Evolutionary conservation across 2,888 invertebrate species (phyloP), one percentile per base, ranked within the genome.

Genomic region (Mongoloraphidia duomilia): DNA sequence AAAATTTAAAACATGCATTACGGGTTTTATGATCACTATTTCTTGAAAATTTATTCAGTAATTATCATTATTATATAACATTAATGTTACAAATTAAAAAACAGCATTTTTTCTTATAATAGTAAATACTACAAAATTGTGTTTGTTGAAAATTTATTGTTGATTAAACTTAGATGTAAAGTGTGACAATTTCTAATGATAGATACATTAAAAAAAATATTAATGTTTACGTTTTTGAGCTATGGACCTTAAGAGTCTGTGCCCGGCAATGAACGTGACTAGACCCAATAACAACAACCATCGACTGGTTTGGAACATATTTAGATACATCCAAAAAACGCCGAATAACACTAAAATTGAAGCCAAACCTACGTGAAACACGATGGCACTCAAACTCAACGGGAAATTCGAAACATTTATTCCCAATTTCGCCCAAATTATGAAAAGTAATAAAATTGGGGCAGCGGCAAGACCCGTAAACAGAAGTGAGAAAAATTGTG

Each of bases 221-320:
- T 48, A 48, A 43, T 48, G 48, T 43, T 48, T 48, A 48, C 48
- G 48, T 48, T 48, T 48, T 42, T 61, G 71, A 26, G 82, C 91
- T 58, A 96, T 80, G 51, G 80, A 77, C 50, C 90, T 83, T 58
- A 98, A 77, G 64, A 97, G 76, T 56, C 89, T 82, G 66, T 95
- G 94, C 2, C 97, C 97, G 52, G 87, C 81, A 38, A 97, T 77
- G 77, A 97, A 96, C 49, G 96, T 95, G 55, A 94, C 76, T 38
- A 84, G 73, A 50, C 83, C 93, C 49, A 97, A 74, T 51, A 88
- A 81, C 56, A 87, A 72, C 59, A 98, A 75, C 72, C 90, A 92
- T 58, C 91, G 85, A 59, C 94, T 73, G 13, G 97, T 95, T 56
- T 85, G 82, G 74, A 98, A 98, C 97, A 98, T 98, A 63, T 92